These are phyloP conservation scores for Monopterus albus DNA, from an alignment of 2,113 vertebrate species.

Conservation along the genomic window DNA sequence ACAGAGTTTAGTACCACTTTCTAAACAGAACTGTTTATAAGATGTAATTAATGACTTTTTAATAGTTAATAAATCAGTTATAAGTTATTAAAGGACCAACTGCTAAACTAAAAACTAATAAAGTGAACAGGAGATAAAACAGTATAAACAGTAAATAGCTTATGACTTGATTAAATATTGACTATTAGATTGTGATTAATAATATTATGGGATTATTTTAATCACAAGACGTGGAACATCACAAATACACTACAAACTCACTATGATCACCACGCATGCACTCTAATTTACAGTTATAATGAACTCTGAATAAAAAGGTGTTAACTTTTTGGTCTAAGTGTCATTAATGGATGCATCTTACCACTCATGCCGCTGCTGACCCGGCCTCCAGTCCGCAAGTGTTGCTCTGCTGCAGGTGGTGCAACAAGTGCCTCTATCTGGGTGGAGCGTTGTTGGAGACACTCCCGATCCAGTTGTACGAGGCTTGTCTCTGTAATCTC, in stretches of 20 bases:
- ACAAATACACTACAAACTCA: neutral
- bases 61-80: too few species aligned
- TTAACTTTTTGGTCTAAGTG: neutral
- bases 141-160: too few species aligned
- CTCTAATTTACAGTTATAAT: neutral
- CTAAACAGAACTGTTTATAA: too few species aligned
- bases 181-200: neutral
- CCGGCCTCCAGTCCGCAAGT: constrained; percentile 1
- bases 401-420: constrained; percentile 41
- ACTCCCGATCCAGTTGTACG: constrained; percentile 57
- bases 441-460: constrained; percentile 54
- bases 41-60: too few species aligned
- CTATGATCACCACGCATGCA: neutral
- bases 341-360: constrained; percentile 22
- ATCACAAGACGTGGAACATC: too few species aligned
- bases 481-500: constrained; percentile 17
- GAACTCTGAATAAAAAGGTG: neutral
- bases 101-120: too few species aligned
- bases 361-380: constrained; percentile 60
- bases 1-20: too few species aligned
- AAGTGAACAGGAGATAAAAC: too few species aligned
- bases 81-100: too few species aligned
- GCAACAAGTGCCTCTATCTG: constrained; percentile 59
- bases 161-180: neutral
- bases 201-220: too few species aligned